A percentile compares a stretch with the other conserved stretches of the same genome.
These are phyloP conservation scores for Drosophila pseudoananassae DNA, from an alignment of 1,140 invertebrate species.

Conservation along the genomic window DNA sequence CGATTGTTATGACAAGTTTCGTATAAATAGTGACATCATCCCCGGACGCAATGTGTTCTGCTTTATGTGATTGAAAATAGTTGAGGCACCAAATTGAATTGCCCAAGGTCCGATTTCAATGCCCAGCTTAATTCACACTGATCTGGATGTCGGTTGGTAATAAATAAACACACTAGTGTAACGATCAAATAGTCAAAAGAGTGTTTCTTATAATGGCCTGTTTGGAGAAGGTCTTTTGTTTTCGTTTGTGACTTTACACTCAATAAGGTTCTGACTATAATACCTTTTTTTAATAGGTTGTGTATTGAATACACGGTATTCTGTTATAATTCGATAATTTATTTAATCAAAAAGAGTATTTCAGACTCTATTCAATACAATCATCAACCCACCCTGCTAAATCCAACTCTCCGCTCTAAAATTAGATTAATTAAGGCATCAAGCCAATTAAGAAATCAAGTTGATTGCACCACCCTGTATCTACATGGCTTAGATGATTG, in stretches of 20 bases:
- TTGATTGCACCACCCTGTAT: conserved; percentile 50
- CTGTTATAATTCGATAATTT: too few relatives aligned
- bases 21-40: conserved; percentile 26
- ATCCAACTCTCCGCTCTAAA: conserved; percentile 15
- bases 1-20: conserved; percentile 21
- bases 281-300: too few relatives aligned
- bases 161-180: conserved; percentile 14
- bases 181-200: background rate
- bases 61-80: conserved; percentile 26
- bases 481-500: conserved; percentile 30
- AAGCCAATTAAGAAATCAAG: conserved; percentile 16
- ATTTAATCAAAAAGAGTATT: background rate
- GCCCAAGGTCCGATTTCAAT: conserved; percentile 36
- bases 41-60: conserved; percentile 16
- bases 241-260: background rate
- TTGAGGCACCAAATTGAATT: conserved; percentile 26
- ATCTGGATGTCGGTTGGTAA: background rate
- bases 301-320: too few relatives aligned
- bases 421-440: conserved; percentile 40
- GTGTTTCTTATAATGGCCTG: background rate
- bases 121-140: conserved; percentile 22
- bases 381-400: conserved; percentile 15
- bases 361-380: conserved; percentile 2
- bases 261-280: background rate
- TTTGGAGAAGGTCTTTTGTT: conserved; percentile 6